Conservation (phyloP, 2,797 vertebrate species). For the Poeciliopsis infans region DNA sequence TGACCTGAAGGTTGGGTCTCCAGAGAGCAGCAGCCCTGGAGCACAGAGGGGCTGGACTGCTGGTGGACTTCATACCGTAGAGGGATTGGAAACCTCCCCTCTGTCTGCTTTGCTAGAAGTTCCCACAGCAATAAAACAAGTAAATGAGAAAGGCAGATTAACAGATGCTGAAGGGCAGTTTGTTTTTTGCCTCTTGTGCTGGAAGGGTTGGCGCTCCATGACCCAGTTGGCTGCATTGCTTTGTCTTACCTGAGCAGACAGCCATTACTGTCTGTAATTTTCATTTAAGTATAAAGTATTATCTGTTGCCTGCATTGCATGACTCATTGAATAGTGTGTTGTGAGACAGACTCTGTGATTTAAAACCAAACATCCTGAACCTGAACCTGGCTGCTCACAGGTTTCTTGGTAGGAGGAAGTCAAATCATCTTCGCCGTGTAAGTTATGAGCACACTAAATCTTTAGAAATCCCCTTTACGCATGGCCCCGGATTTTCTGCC, state of each 20-base stretch:
- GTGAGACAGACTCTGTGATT: conserved; percentile 7
- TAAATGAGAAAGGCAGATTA: conserved; percentile 59
- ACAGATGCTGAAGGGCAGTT: conserved; percentile 21
- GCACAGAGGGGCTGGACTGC: conserved; percentile 2
- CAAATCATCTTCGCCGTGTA: conserved; percentile 25
- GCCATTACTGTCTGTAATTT: not conserved
- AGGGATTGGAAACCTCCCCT: conserved; percentile 49
- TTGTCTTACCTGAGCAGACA: conserved; percentile 6
- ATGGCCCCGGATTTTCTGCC: conserved; percentile 53
- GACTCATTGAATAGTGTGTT: not conserved
- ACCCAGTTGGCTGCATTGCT: conserved; percentile 22
- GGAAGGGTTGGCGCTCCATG: conserved; percentile 10
- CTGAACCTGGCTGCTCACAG: conserved; percentile 29
- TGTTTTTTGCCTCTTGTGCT: conserved; percentile 3
- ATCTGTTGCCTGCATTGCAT: not conserved
- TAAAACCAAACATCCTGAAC: conserved; percentile 12
- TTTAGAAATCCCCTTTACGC: conserved; percentile 40
- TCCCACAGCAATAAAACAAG: conserved; percentile 69
- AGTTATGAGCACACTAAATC: conserved; percentile 49
- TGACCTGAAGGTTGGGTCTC: conserved; percentile 36
- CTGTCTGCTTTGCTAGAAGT: conserved; percentile 48
- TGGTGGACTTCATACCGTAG: conserved; percentile 44
- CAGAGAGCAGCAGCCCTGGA: conserved; percentile 10
- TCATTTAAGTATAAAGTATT: not conserved
- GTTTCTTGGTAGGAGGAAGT: conserved; percentile 24